phyloP scores from a whole-genome alignment of 2,797 vertebrate species.

The Cuniculus paca region DNA sequence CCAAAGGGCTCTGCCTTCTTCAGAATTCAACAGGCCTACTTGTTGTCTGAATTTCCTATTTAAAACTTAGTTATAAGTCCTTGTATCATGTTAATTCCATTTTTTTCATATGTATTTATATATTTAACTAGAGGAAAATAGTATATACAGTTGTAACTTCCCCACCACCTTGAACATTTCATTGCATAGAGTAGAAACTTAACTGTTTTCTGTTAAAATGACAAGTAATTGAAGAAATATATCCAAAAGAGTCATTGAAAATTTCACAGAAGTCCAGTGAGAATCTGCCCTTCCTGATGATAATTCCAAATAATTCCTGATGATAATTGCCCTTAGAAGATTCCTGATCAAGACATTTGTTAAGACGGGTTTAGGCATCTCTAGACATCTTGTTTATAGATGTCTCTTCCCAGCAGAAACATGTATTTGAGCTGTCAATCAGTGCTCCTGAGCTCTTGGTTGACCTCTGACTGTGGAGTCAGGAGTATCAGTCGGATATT shows the following conservation, averaged over 20 bases:
- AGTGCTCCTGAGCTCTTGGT: not conserved
- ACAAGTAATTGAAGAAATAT: conserved; percentile 3
- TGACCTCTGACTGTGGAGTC: not conserved
- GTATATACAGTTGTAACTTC: not conserved
- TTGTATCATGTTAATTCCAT: not conserved
- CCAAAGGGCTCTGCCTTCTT: not conserved
- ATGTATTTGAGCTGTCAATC: not conserved
- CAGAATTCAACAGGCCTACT: not conserved
- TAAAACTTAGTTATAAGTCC: not conserved
- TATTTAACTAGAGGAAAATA: not conserved
- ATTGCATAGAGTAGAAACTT: not conserved
- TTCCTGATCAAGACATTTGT: not conserved
- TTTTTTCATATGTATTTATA: not conserved
- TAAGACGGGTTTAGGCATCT: not conserved
- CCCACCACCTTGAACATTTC: not conserved
- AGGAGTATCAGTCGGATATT: not conserved
- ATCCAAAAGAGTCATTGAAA: not conserved
- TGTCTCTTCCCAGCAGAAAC: not conserved
- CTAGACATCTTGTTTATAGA: not conserved
- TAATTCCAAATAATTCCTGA: not conserved
- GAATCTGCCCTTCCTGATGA: not conserved
- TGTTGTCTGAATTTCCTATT: not conserved
- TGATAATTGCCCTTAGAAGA: not conserved
- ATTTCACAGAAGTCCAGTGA: not conserved
- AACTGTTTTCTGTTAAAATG: not conserved